Conservation (phyloP, 1,140 invertebrate genomes). For the Papilio glaucus region DNA sequence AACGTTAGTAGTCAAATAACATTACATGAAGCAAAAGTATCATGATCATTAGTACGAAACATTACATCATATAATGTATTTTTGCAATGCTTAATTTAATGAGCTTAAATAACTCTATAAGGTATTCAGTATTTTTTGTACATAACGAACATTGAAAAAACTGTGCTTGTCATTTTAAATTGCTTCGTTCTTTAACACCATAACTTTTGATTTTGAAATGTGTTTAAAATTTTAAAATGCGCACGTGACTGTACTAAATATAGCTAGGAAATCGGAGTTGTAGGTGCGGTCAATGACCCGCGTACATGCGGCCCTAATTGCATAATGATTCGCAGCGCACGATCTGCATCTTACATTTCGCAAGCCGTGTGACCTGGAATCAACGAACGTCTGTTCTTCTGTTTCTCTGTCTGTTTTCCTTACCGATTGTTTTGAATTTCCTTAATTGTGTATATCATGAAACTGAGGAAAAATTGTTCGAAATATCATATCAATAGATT, state of each 20-base stretch:
- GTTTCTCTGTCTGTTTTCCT: background rate
- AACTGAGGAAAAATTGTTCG: background rate
- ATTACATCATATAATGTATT: slow-evolving; percentile 10
- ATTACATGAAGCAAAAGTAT: background rate
- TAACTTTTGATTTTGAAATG: background rate
- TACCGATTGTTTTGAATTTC: background rate
- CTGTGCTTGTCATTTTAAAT: background rate
- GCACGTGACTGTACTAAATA: slow-evolving; percentile 12
- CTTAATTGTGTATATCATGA: background rate
- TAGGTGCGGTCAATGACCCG: slow-evolving; percentile 59
- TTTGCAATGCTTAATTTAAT: slow-evolving; percentile 9
- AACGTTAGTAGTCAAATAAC: too few species aligned
- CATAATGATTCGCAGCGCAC: slow-evolving; percentile 64
- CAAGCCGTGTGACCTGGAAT: slow-evolving; percentile 41
- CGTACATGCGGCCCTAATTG: slow-evolving; percentile 64
- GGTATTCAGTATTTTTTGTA: background rate
- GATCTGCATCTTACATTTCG: slow-evolving; percentile 54
- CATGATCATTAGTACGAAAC: background rate
- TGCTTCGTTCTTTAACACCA: background rate
- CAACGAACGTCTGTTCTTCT: too few species aligned
- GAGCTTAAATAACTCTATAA: slow-evolving; percentile 4
- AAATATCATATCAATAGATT: too few species aligned
- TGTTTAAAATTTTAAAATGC: background rate
- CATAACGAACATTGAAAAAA: background rate
- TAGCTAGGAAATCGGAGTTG: slow-evolving; percentile 52